These are phyloP conservation scores for Heteromormyrus szaboi DNA, from an alignment of 2,797 vertebrate species.

Conservation along the genomic window DNA sequence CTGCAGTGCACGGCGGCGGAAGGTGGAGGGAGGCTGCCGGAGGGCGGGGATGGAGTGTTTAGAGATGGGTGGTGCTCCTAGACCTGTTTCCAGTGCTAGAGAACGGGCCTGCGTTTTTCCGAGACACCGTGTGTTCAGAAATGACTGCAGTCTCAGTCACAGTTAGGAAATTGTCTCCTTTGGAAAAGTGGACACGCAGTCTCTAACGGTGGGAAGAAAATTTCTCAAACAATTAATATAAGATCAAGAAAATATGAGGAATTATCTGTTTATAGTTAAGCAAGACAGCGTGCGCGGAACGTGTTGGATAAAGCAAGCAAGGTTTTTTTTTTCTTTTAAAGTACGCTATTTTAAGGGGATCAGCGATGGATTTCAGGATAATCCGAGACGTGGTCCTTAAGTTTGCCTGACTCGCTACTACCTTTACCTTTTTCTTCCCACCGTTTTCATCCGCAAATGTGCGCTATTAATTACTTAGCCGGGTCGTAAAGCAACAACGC, in stretches of 20 bases:
- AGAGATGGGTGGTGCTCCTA: not conserved
- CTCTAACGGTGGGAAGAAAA: not conserved
- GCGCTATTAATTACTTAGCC: conserved; percentile 12
- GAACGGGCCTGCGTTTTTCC: not conserved
- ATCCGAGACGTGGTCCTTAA: not conserved
- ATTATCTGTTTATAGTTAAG: not conserved
- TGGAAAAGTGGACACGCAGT: not conserved
- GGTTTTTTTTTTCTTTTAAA: not conserved
- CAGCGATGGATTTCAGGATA: not conserved
- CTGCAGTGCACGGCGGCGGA: not conserved
- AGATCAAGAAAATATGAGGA: not conserved
- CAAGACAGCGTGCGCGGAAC: not conserved
- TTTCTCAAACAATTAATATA: not conserved
- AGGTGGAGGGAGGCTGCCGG: not conserved
- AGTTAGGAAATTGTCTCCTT: not conserved
- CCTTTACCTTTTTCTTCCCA: not conserved
- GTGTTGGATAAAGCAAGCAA: not conserved
- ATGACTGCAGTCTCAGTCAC: not conserved
- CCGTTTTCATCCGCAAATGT: not conserved
- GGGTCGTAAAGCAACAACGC: not conserved
- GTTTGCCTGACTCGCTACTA: not conserved
- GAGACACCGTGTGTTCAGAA: not conserved
- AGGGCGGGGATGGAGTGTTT: not conserved
- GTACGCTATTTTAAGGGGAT: not conserved
- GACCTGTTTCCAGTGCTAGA: not conserved